phyloP scores from a whole-genome alignment of 2,888 invertebrate species.

The Euphydryas editha region DNA sequence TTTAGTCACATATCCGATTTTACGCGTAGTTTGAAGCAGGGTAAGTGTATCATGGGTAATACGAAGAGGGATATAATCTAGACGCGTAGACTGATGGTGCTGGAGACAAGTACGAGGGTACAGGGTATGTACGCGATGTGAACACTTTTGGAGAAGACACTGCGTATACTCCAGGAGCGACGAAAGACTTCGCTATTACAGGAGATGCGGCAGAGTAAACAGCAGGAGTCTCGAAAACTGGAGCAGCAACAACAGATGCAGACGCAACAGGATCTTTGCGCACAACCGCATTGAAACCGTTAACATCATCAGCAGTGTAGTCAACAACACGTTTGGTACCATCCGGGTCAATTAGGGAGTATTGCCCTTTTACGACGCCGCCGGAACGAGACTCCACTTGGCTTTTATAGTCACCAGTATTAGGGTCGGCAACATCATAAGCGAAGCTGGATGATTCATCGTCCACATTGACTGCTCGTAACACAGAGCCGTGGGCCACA shows the following conservation, averaged over 20 bases:
- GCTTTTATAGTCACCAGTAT: conserved; percentile 83
- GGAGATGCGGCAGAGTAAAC: conserved; percentile 30
- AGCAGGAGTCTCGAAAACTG: conserved; percentile 38
- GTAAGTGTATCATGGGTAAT: conserved; percentile 21
- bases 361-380: conserved; percentile 78
- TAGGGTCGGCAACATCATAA: conserved; percentile 81
- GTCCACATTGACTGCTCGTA: conserved; percentile 68
- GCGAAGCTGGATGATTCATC: conserved; percentile 72
- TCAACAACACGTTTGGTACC: conserved; percentile 81
- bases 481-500: conserved; percentile 72
- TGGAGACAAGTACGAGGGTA: conserved; percentile 29
- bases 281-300: conserved; percentile 83
- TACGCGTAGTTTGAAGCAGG: conserved; percentile 20
- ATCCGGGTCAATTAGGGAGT: conserved; percentile 80
- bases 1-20: not conserved
- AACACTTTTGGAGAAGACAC: conserved; percentile 6
- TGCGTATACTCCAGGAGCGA: conserved; percentile 14
- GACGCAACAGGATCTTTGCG: conserved; percentile 72
- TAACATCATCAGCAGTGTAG: conserved; percentile 78
- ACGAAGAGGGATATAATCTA: conserved; percentile 17
- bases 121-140: not conserved
- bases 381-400: conserved; percentile 79
- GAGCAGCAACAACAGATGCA: conserved; percentile 42
- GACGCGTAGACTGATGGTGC: conserved; percentile 43
- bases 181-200: conserved; percentile 7